Conservation (phyloP, 2,888 invertebrate species). For the Drosophila bunnanda region DNA sequence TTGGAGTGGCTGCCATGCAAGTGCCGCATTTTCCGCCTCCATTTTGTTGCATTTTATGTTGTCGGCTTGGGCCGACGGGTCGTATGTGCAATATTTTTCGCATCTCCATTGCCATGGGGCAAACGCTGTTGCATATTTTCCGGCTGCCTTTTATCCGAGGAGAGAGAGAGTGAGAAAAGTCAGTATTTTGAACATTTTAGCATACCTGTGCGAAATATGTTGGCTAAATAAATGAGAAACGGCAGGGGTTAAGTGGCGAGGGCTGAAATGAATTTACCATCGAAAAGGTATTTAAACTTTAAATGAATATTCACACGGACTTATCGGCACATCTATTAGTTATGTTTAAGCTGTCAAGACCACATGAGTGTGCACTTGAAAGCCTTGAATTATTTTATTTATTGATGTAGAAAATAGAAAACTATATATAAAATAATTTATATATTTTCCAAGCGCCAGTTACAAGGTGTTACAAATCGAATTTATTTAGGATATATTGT, state of each 20-base stretch:
- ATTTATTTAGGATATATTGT: neutral
- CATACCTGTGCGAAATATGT: neutral
- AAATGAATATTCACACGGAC: neutral
- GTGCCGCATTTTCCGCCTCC: constrained; percentile 23
- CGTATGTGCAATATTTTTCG: constrained; percentile 44
- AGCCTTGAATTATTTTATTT: neutral
- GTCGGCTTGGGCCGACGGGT: constrained; percentile 20
- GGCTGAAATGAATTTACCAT: constrained; percentile 11
- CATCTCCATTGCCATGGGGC: constrained; percentile 7
- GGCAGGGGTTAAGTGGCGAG: constrained; percentile 12
- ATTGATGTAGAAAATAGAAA: no score
- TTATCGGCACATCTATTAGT: neutral
- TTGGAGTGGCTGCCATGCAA: constrained; percentile 30
- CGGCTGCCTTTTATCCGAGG: constrained; percentile 3
- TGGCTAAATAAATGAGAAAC: constrained; percentile 8
- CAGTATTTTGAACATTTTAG: constrained; percentile 12
- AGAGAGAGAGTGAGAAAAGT: neutral
- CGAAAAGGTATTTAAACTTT: neutral
- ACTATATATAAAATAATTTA: no score
- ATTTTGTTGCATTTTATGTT: constrained; percentile 55
- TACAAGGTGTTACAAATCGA: neutral
- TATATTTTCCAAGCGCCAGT: neutral
- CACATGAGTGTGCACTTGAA: constrained; percentile 6
- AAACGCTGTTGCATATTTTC: constrained; percentile 39
- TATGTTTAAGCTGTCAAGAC: constrained; percentile 12